Evolutionary conservation across 1,140 invertebrate genomes (phyloP).

Genomic region (Scaptomyza montana): DNA sequence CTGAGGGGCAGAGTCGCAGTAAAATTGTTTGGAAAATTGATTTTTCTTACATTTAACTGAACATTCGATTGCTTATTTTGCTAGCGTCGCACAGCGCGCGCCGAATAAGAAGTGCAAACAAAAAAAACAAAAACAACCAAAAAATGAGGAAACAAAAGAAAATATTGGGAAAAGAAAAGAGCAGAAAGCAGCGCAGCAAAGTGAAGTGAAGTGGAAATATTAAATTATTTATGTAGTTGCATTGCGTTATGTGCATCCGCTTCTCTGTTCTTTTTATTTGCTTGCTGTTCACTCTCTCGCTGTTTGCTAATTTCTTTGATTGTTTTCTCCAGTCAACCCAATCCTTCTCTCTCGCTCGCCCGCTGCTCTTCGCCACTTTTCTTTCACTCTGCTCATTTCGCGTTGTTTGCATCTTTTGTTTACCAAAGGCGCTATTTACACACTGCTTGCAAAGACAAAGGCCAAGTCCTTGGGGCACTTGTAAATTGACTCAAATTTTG

Average conservation of each 20-base stretch:
- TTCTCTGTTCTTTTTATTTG: slow-evolving; percentile 53
- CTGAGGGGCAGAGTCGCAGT: slow-evolving; percentile 44
- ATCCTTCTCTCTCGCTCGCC: background rate
- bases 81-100: slow-evolving; percentile 51
- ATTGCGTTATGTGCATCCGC: slow-evolving; percentile 75
- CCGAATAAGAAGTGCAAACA: slow-evolving; percentile 56
- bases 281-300: slow-evolving; percentile 41
- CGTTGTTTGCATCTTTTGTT: slow-evolving; percentile 51
- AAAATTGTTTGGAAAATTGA: slow-evolving; percentile 83
- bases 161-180: slow-evolving; percentile 1
- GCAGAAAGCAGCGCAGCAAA: slow-evolving; percentile 29
- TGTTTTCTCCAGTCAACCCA: slow-evolving; percentile 58
- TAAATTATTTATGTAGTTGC: slow-evolving; percentile 82
- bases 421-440: slow-evolving; percentile 73
- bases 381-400: slow-evolving; percentile 1
- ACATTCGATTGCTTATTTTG: slow-evolving; percentile 82
- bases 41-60: slow-evolving; percentile 83
- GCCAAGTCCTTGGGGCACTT: slow-evolving; percentile 69
- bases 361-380: background rate
- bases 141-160: slow-evolving; percentile 46
- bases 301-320: slow-evolving; percentile 82
- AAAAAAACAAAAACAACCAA: slow-evolving; percentile 36
- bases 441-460: slow-evolving; percentile 73
- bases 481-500: slow-evolving; percentile 80
- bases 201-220: slow-evolving; percentile 79